Base-by-base conservation (phyloP, 2,888 invertebrate genomes). In the Podabrus alpinus region DNA sequence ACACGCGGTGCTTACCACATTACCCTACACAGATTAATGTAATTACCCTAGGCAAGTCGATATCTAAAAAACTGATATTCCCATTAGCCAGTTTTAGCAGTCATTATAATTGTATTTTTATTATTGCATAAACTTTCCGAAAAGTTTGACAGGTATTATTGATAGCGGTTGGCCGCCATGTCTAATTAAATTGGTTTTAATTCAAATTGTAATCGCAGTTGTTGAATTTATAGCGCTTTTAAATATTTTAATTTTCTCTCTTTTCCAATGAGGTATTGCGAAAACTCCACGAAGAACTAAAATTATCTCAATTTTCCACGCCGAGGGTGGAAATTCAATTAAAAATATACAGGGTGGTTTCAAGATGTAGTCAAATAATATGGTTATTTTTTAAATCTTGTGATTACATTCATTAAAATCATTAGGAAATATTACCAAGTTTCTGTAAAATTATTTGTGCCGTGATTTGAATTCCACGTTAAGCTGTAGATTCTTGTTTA, bases 1-100 rank as follows among this genome's bases (percentile, higher is more conserved):
- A 72, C 72, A 72, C 66, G 66, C 68, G 72, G 72, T 68, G 68
- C 68, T 61, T 62, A 68, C 68, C 21, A 29, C 72, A 61, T 72
- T 45, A 17, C 72, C 68, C 61, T 29, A 19, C 59, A 59, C 62
- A 62, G 68, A 72, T 72, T 68, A 68, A 72, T 67, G 72, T 61
- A 72, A 72, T 72, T 66, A 68, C 68, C 15, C 10, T 16, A 61
- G 59, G 61, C 59, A 16, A 29, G 62, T 72, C 72, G 72, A 72
- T 72, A 72, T 59, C 29, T 72, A 21, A 19, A 15, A 29, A 62
- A 72, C 68, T 59, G 13, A 19, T 59, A 21, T 16, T 61, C 13
- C 16, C 45, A 21, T 13, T 64, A 64, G 11, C 19, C 13, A 21
- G 9, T 5, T 19, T 19, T 64, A 19, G 9, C 13, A 64, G n/a